Conservation (phyloP, 30 jellyfish, hydroid and myxozoan species). For the Aurelia sp. region DNA sequence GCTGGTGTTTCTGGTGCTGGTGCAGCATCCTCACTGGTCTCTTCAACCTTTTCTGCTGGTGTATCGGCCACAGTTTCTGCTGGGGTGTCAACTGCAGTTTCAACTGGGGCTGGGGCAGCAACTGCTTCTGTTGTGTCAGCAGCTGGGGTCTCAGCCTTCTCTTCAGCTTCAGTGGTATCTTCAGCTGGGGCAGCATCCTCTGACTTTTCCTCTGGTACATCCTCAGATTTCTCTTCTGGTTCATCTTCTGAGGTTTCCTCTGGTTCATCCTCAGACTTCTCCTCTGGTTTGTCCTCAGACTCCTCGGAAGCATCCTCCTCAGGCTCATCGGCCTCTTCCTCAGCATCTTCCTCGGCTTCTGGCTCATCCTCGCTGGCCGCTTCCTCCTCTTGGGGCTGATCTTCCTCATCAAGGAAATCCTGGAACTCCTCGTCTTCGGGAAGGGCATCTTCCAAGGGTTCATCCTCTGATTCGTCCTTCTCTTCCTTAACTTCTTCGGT, state of each 20-base stretch:
- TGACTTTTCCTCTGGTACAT: constrained; percentile 15
- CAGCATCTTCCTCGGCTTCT: constrained; percentile 20
- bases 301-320: constrained; percentile 1
- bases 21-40: constrained; percentile 7
- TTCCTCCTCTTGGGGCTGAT: constrained; percentile 45
- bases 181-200: constrained; percentile 49
- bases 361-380: constrained; percentile 29
- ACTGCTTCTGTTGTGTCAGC: constrained; percentile 21
- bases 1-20: constrained; percentile 7
- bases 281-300: constrained; percentile 37
- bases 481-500: constrained; percentile 48
- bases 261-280: constrained; percentile 34
- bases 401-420: constrained; percentile 45
- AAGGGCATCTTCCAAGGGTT: constrained; percentile 59
- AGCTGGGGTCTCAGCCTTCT: constrained; percentile 31
- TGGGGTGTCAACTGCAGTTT: too few relatives aligned
- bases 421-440: constrained; percentile 71
- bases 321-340: background rate
- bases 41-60: constrained; percentile 4
- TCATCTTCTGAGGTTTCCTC: constrained; percentile 4
- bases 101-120: background rate
- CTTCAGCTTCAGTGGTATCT: constrained; percentile 49
- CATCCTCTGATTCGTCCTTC: constrained; percentile 54
- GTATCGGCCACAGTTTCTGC: constrained; percentile 21
- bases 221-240: constrained; percentile 68